A percentile compares a stretch with the other conserved stretches of the same genome.
Conservation (phyloP, 2,888 invertebrate species). For the Mechanitis messenoides region DNA sequence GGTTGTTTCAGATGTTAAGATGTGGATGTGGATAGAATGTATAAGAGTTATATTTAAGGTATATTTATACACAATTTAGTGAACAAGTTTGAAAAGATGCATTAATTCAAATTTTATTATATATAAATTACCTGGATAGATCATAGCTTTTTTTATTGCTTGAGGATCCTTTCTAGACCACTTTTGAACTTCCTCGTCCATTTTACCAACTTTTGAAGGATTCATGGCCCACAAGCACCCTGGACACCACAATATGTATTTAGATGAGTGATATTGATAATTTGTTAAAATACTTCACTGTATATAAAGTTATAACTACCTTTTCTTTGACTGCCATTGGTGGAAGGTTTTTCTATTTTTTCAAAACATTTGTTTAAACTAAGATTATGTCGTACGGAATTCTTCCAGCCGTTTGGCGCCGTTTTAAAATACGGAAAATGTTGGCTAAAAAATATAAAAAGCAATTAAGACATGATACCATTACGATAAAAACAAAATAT, state of each 20-base stretch:
- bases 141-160: constrained; percentile 95
- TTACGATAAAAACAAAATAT: not conserved
- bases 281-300: not conserved
- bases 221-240: constrained; percentile 98
- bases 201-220: constrained; percentile 94
- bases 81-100: no score
- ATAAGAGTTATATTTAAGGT: no score
- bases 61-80: no score
- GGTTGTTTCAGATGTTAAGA: no score
- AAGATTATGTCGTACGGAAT: constrained; percentile 97
- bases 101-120: not conserved
- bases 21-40: no score
- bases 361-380: constrained; percentile 99
- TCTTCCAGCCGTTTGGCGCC: constrained; percentile 99
- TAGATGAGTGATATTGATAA: no score
- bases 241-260: constrained; percentile 32
- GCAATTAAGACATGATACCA: not conserved
- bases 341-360: constrained; percentile 96
- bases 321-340: constrained; percentile 89
- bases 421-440: constrained; percentile 99
- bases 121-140: constrained; percentile 83
- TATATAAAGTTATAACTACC: constrained; percentile 50
- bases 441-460: constrained; percentile 79
- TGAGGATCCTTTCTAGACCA: constrained; percentile 97
- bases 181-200: constrained; percentile 98